phyloP scores from a whole-genome alignment of 1,140 invertebrate species.

The Musca vetustissima region DNA sequence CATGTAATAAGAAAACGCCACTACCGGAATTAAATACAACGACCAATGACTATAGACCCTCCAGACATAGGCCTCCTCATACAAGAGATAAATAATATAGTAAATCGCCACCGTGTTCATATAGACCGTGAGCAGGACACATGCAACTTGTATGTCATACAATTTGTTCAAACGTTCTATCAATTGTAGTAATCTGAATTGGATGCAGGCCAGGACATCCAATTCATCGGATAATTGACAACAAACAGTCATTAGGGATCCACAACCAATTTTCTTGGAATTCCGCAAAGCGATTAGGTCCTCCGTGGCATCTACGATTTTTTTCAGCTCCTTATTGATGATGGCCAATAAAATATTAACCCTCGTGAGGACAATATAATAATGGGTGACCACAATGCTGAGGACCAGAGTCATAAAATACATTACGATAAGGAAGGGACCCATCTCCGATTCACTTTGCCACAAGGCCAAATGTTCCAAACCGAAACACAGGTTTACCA shows the following conservation, averaged over 20 bases:
- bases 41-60: background rate
- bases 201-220: background rate
- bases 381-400: background rate
- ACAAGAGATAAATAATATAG: background rate
- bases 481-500: background rate
- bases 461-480: background rate
- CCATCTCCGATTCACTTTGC: too few species aligned
- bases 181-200: background rate
- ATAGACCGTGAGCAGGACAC: background rate
- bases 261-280: background rate
- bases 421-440: background rate
- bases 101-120: background rate
- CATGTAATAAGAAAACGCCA: background rate
- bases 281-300: background rate
- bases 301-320: background rate
- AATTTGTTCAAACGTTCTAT: background rate
- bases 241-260: background rate
- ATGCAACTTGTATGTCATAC: background rate
- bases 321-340: slow-evolving; percentile 10
- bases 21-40: background rate
- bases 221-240: background rate
- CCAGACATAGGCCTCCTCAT: background rate
- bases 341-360: background rate
- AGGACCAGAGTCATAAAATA: background rate
- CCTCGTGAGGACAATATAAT: background rate